These are phyloP conservation scores for Saxidomus purpurata DNA, from an alignment of 1,140 invertebrate species.

Conservation along the genomic window DNA sequence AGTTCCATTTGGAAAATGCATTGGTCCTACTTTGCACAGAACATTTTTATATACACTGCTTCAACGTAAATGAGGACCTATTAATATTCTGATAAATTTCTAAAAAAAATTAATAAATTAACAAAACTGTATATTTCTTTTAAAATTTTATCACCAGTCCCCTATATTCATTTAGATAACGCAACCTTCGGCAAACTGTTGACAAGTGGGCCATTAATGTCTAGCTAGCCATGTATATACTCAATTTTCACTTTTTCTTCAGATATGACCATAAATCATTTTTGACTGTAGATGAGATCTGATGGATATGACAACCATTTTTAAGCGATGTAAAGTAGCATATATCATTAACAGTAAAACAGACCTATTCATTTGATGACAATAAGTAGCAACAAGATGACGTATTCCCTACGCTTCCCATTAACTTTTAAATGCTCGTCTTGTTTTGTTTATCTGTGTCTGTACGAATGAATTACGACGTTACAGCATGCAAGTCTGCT, in stretches of 20 bases:
- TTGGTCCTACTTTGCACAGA: too few relatives aligned
- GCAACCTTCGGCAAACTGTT: too few relatives aligned
- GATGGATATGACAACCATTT: neutral
- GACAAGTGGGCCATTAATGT: neutral
- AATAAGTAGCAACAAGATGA: neutral
- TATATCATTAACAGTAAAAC: neutral
- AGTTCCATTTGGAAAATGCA: too few relatives aligned
- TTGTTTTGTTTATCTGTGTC: constrained; percentile 9
- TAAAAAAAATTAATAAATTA: too few relatives aligned
- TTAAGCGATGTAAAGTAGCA: neutral
- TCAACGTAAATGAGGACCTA: too few relatives aligned
- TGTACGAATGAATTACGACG: neutral
- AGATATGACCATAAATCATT: neutral
- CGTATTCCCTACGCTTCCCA: neutral
- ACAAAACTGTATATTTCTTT: too few relatives aligned
- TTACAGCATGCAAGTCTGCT: constrained; percentile 27
- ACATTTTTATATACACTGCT: too few relatives aligned
- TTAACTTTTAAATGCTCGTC: neutral
- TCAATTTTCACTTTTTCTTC: neutral
- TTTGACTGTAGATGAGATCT: constrained; percentile 9
- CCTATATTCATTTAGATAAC: too few relatives aligned
- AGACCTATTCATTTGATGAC: neutral
- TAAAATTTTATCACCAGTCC: too few relatives aligned
- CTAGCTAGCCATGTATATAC: constrained; percentile 9
- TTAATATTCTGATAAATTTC: too few relatives aligned